These are phyloP conservation scores for Drosophila parvula DNA, from an alignment of 1,140 invertebrate species.

Conservation along the genomic window DNA sequence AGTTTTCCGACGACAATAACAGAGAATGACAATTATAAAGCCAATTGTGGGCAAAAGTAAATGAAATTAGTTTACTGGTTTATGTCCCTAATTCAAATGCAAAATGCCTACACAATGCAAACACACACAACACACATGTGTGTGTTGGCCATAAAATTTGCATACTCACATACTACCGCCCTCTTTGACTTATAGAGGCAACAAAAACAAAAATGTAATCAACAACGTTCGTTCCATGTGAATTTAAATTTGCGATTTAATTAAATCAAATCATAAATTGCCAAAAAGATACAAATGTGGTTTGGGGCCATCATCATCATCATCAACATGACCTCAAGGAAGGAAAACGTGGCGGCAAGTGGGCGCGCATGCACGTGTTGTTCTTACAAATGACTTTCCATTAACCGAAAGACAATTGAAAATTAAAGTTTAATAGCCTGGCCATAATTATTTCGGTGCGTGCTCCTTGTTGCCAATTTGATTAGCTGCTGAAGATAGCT, in stretches of 20 bases:
- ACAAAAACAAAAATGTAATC: conserved; percentile 61
- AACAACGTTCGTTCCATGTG: conserved; percentile 47
- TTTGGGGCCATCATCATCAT: background rate
- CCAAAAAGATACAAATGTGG: conserved; percentile 32
- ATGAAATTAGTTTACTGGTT: conserved; percentile 62
- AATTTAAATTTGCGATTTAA: conserved; percentile 62
- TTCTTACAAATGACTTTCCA: conserved; percentile 39
- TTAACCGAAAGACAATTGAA: conserved; percentile 40
- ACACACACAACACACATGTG: conserved; percentile 18
- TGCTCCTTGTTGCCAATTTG: conserved; percentile 50
- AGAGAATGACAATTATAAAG: conserved; percentile 53
- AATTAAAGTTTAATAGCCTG: conserved; percentile 45
- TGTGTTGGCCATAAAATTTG: conserved; percentile 44
- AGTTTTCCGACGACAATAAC: conserved; percentile 38
- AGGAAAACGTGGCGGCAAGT: conserved; percentile 13
- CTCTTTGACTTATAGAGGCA: conserved; percentile 30
- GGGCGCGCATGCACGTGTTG: conserved; percentile 33
- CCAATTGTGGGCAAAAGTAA: conserved; percentile 50
- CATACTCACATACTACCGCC: conserved; percentile 12
- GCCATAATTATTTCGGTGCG: conserved; percentile 30
- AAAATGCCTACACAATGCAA: conserved; percentile 17
- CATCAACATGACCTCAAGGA: conserved; percentile 20
- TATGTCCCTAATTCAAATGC: conserved; percentile 53
- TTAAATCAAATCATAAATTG: conserved; percentile 70
- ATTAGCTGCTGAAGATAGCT: conserved; percentile 17